Percentiles rank a stretch among this genome's conserved stretches.
Evolutionary conservation across 2,113 vertebrate species (phyloP).

Genomic region (Butorides virescens): DNA sequence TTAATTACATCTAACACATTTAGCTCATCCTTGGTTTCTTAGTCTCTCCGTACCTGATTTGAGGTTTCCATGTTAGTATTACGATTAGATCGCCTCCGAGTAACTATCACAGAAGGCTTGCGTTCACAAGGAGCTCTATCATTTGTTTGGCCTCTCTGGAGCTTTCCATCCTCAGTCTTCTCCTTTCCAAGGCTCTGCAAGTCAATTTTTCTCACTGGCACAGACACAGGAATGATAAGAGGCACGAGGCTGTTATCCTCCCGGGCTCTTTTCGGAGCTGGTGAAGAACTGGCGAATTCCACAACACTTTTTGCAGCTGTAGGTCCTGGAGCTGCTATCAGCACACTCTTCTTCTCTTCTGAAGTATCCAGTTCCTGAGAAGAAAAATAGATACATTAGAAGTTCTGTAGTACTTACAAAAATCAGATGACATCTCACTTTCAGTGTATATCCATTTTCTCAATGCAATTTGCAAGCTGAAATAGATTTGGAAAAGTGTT

Average conservation of each 20-base stretch:
- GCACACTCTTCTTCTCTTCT: slow-evolving; percentile 71
- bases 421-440: background rate
- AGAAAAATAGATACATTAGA: background rate
- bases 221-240: slow-evolving; percentile 95
- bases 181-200: slow-evolving; percentile 73
- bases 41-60: slow-evolving; percentile 78
- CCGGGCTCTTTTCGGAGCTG: slow-evolving; percentile 76
- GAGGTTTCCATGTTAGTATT: slow-evolving; percentile 80
- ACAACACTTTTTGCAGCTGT: slow-evolving; percentile 65
- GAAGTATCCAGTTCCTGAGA: slow-evolving; percentile 67
- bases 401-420: background rate
- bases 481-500: background rate
- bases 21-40: background rate
- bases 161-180: slow-evolving; percentile 75
- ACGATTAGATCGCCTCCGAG: slow-evolving; percentile 87
- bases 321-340: slow-evolving; percentile 51
- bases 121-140: slow-evolving; percentile 78
- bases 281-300: slow-evolving; percentile 67
- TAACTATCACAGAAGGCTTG: slow-evolving; percentile 93
- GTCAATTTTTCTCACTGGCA: slow-evolving; percentile 87
- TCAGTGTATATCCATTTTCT: background rate
- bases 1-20: background rate
- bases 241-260: slow-evolving; percentile 87
- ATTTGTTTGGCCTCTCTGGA: slow-evolving; percentile 55
- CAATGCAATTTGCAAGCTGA: background rate